Base-by-base conservation (phyloP, 2,888 invertebrate genomes). In the Hybos culiciformis region DNA sequence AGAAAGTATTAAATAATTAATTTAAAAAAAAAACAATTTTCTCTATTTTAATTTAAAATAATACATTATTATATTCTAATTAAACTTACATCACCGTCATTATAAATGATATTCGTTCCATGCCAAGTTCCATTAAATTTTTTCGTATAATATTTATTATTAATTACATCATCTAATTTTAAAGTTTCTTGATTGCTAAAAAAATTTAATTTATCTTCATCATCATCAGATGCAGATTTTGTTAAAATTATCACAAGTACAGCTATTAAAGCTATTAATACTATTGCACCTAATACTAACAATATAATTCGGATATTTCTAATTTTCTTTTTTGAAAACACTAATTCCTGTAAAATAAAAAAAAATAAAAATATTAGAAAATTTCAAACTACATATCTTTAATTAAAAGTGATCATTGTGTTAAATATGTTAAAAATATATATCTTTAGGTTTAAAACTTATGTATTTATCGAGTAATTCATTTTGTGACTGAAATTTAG, bases 121-220 rank as follows among this genome's bases (percentile, higher is more conserved):
- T 83, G 70, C 87, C 88, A 90, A 37, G 80, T 77, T 41, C 80
- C 87, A 62, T 87, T 87, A 62, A 87, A 87, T 33, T 74, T 69
- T 46, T 71, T 70, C 0, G 84, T 71, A 12, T 74, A 66, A 48
- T 79, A 75, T 46, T 71, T 74, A 37, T 83, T 83, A 29, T 69
- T 70, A 15, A 88, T 72, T 52, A 86, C 72, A 53, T 85, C 83
- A 46, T 83, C 80, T 46, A 88, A 69, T 42, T 71, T 71, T 51
- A 80, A 65, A 58, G 26, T 57, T 24, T 48, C 50, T 37, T 44
- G 41, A 24, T 48, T 51, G n/a, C n/a, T n/a, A n/a, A n/a, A n/a
- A n/a, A n/a, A n/a, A 11, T 42, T 42, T 8, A 36, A 47, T 40
- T 37, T 24, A 2, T 32, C 24, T 8, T 46, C 29, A 29, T 21